Conservation (phyloP, 1,140 invertebrate species). For the Cotesia vestalis region DNA sequence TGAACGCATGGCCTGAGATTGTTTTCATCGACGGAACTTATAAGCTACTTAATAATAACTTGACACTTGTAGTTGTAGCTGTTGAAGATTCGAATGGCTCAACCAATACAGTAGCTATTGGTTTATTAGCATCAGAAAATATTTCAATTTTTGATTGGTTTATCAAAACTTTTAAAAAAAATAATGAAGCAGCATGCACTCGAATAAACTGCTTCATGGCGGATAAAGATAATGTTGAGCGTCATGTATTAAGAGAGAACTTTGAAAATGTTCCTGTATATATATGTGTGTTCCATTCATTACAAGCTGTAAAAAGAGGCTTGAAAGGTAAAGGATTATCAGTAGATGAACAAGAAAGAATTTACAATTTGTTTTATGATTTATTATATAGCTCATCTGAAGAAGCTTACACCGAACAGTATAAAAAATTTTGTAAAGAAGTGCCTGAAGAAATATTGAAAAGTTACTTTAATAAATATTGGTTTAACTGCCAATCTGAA, state of each 20-base stretch:
- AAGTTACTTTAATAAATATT: constrained; percentile 39
- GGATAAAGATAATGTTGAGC: constrained; percentile 37
- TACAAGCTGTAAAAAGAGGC: constrained; percentile 13
- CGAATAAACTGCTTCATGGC: constrained; percentile 32
- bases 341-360: neutral
- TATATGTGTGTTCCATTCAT: constrained; percentile 35
- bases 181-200: constrained; percentile 14
- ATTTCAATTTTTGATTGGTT: constrained; percentile 25
- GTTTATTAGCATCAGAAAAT: constrained; percentile 27
- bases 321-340: neutral
- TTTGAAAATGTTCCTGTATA: constrained; percentile 30
- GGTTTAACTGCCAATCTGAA: constrained; percentile 36
- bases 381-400: constrained; percentile 18
- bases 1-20: constrained; percentile 15
- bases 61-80: constrained; percentile 17
- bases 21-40: constrained; percentile 34
- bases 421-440: constrained; percentile 12
- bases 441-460: constrained; percentile 14
- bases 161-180: constrained; percentile 11
- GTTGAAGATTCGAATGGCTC: constrained; percentile 27
- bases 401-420: constrained; percentile 16
- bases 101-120: constrained; percentile 32
- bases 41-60: constrained; percentile 20
- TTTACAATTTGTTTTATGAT: constrained; percentile 2
- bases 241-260: constrained; percentile 25